These are phyloP conservation scores for Caretta caretta DNA, from an alignment of 2,113 vertebrate species.

Conservation along the genomic window DNA sequence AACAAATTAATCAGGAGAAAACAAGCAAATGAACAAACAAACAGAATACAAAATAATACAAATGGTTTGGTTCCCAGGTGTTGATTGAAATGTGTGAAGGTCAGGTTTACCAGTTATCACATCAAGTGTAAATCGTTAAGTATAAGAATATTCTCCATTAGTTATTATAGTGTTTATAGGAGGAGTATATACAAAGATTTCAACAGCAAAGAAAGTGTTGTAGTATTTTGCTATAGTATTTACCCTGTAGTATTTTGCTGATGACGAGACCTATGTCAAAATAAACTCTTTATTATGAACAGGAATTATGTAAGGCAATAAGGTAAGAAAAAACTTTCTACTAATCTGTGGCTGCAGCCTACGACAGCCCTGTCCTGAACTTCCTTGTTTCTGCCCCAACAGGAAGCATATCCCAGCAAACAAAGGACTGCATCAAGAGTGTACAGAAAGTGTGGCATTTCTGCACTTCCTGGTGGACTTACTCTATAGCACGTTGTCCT, in stretches of 20 bases:
- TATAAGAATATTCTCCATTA: background rate
- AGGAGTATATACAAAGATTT: background rate
- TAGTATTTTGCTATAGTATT: background rate
- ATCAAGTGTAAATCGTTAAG: background rate
- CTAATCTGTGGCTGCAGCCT: background rate
- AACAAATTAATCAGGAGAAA: constrained; percentile 53
- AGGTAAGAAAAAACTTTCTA: background rate
- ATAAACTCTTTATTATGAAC: background rate
- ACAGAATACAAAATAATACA: constrained; percentile 20
- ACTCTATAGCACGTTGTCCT: background rate
- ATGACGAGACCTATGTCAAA: background rate
- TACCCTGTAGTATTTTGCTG: background rate
- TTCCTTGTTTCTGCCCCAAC: background rate
- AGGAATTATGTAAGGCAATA: background rate
- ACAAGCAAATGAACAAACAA: background rate
- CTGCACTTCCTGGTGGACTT: no score
- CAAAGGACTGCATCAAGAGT: background rate
- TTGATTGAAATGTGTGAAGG: constrained; percentile 16
- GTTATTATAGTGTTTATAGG: background rate
- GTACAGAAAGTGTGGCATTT: background rate
- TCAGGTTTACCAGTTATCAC: background rate
- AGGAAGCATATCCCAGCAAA: background rate
- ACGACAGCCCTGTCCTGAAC: background rate
- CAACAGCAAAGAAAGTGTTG: background rate
- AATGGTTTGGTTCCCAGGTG: constrained; percentile 6